Percentiles rank a stretch among this genome's conserved stretches.
Conservation (phyloP, 2,797 vertebrate species). For the Meda fulgida region DNA sequence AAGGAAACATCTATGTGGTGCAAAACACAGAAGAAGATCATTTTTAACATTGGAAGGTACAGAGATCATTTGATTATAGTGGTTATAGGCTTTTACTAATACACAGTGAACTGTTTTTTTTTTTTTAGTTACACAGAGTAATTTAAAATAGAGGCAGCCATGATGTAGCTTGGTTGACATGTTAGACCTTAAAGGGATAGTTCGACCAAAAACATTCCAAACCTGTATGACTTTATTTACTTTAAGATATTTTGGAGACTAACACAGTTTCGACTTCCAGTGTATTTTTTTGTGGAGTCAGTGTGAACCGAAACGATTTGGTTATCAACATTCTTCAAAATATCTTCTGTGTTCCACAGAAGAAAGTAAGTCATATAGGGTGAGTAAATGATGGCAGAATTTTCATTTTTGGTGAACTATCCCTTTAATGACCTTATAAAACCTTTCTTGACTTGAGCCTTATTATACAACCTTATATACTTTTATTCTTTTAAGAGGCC, state of each 20-base stretch:
- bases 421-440: neutral
- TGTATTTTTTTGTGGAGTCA: neutral
- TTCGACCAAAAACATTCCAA: neutral
- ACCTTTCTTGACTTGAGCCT: neutral
- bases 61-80: neutral
- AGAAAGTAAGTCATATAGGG: neutral
- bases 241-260: neutral
- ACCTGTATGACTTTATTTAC: neutral
- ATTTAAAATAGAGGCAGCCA: neutral
- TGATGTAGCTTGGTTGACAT: neutral
- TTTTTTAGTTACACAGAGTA: neutral
- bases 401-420: neutral
- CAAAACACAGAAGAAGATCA: neutral
- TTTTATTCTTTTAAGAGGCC: neutral
- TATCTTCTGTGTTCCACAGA: neutral
- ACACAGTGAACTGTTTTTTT: neutral
- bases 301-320: neutral
- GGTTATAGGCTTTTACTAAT: neutral
- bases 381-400: too few relatives aligned
- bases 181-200: neutral
- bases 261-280: neutral
- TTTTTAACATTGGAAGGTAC: neutral
- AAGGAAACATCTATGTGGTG: neutral
- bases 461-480: neutral
- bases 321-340: neutral